Base-by-base conservation (phyloP, 2,888 invertebrate genomes). In the Drosophila prolongata region DNA sequence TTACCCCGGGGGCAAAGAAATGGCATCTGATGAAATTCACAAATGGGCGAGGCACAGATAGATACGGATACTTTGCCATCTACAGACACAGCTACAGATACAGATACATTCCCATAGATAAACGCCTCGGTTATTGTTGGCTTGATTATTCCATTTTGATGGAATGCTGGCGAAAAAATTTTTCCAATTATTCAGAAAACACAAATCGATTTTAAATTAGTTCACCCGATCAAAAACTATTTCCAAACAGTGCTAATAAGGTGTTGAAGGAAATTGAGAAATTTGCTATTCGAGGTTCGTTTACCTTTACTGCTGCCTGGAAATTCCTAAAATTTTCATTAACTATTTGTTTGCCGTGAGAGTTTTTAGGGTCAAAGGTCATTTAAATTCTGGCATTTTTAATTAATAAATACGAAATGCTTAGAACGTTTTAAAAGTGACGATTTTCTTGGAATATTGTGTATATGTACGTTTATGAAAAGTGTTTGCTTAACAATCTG, bases 191-290 rank as follows among this genome's bases (percentile, higher is more conserved):
- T 50, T 66, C 57, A 67, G 8, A 42, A 46, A 10, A 16, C 27
- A 42, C 52, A 67, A 68, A 68, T 67, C 35, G 57, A 52, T 52
- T 38, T 54, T 47, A 14, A 65, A 65, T 65, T 69, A 57, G 69
- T 46, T 65, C 61, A 24, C 19, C 19, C 19, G 60, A 60, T 60
- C 60, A 40, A 44, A 37, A 65, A 46, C 40, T 37, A 65, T 65
- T 52, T 44, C 1, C 5, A 44, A 24, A 19, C 16, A 9, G 10
- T 38, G 52, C 40, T 24, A 64, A 37, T 64, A 43, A 64, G 24
- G 65, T 64, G 65, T 62, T 64, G 30, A 50, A 34, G 37, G 30
- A 37, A 50, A 19, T 38, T n/a, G 14, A 30, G 5, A 46, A 44
- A 65, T 38, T 16, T 52, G 43, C 14, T 52, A 10, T 46, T 62